These are phyloP conservation scores for Grapholita molesta DNA, from an alignment of 1,140 invertebrate species.

Conservation along the genomic window DNA sequence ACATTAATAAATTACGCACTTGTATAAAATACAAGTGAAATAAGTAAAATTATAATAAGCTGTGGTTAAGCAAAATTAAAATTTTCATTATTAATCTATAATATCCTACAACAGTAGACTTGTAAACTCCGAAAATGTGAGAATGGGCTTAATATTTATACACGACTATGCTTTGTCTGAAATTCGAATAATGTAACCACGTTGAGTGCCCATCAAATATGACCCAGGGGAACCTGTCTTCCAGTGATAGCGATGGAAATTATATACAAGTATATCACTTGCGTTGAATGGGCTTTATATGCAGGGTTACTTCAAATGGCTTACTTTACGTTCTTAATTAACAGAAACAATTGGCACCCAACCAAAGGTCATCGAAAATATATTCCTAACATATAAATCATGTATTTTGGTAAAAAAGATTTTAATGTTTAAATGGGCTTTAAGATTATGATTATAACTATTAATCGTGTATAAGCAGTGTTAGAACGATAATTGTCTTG, in stretches of 20 bases:
- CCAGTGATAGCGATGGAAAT: background rate
- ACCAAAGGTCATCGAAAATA: constrained; percentile 48
- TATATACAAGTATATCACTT: background rate
- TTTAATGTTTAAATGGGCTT: constrained; percentile 59
- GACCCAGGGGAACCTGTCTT: background rate
- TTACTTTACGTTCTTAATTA: constrained; percentile 34
- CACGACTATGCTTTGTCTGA: background rate
- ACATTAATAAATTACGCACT: constrained; percentile 9
- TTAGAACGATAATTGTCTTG: constrained; percentile 46
- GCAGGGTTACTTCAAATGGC: constrained; percentile 10
- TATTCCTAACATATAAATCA: constrained; percentile 59
- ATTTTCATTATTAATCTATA: background rate
- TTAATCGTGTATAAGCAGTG: constrained; percentile 49
- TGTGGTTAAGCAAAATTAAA: background rate
- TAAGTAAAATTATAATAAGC: background rate
- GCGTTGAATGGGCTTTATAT: background rate
- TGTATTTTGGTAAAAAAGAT: constrained; percentile 64
- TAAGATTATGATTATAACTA: constrained; percentile 37
- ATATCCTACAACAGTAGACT: background rate
- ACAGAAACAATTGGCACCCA: constrained; percentile 19
- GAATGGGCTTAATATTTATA: constrained; percentile 1
- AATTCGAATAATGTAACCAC: background rate
- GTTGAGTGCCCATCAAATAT: background rate
- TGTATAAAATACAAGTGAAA: constrained; percentile 4
- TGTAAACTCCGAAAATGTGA: background rate